A percentile compares a stretch with the other conserved stretches of the same genome.
phyloP scores from a whole-genome alignment of 2,113 vertebrate genomes.

The Mus spicilegus region DNA sequence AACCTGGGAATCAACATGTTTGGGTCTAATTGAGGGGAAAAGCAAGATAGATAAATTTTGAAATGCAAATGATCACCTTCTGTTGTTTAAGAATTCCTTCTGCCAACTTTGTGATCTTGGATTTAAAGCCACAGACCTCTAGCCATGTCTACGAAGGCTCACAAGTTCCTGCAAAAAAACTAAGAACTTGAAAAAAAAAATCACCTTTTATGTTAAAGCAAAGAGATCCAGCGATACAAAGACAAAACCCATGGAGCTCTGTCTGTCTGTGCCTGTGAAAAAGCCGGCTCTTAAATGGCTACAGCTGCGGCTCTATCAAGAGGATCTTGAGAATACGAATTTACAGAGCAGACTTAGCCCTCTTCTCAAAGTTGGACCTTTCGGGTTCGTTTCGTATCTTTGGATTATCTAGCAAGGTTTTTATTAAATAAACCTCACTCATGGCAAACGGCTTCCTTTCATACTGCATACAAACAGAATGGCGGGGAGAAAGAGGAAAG shows the following conservation, averaged over 20 bases:
- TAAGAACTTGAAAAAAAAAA: slow-evolving; percentile 39
- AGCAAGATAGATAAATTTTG: slow-evolving; percentile 89
- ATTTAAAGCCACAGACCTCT: slow-evolving; percentile 78
- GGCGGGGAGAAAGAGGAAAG: slow-evolving; percentile 46
- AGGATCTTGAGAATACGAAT: slow-evolving; percentile 69
- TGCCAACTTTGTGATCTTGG: slow-evolving; percentile 85
- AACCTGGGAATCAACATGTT: slow-evolving; percentile 91
- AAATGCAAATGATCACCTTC: slow-evolving; percentile 91
- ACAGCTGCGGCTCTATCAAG: slow-evolving; percentile 65
- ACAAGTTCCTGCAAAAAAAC: slow-evolving; percentile 58
- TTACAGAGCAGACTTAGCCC: slow-evolving; percentile 63
- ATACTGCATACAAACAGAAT: slow-evolving; percentile 30
- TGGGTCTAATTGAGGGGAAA: slow-evolving; percentile 89
- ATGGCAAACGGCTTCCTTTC: slow-evolving; percentile 69
- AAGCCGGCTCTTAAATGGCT: slow-evolving; percentile 59
- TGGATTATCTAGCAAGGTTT: slow-evolving; percentile 73
- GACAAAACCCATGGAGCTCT: slow-evolving; percentile 30
- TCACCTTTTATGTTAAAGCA: slow-evolving; percentile 65
- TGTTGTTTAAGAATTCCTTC: slow-evolving; percentile 86
- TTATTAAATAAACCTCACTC: slow-evolving; percentile 75
- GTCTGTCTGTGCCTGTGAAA: slow-evolving; percentile 74
- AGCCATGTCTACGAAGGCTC: slow-evolving; percentile 29
- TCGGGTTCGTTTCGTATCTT: slow-evolving; percentile 69
- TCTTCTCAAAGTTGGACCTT: slow-evolving; percentile 64
- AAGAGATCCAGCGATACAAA: slow-evolving; percentile 71